A percentile compares a stretch with the other conserved stretches of the same genome.
Conservation (phyloP, 2,797 vertebrate genomes). For the Sebastes matsubarae region DNA sequence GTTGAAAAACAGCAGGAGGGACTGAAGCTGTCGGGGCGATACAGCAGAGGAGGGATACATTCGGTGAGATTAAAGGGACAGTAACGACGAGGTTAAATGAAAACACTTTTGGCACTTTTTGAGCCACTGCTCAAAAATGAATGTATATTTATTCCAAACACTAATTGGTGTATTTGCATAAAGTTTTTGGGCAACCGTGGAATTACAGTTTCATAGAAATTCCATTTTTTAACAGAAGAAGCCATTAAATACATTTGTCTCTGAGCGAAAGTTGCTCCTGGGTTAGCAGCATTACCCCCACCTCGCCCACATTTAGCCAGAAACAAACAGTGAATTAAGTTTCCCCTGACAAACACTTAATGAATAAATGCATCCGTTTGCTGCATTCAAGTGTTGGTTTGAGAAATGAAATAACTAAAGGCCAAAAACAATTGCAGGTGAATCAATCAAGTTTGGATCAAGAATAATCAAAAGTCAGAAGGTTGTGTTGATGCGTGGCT, state of each 20-base stretch:
- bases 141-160: constrained; percentile 19
- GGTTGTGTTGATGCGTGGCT: neutral
- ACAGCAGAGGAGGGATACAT: neutral
- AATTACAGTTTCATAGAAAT: constrained; percentile 19
- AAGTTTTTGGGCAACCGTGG: constrained; percentile 1
- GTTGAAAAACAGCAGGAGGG: neutral
- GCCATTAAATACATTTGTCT: constrained; percentile 11
- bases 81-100: constrained; percentile 33
- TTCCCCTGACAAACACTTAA: neutral
- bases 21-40: neutral
- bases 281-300: neutral
- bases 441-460: neutral
- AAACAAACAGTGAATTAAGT: neutral
- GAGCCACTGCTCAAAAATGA: neutral
- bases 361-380: neutral
- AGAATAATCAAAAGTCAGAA: neutral
- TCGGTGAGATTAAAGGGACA: constrained; percentile 16
- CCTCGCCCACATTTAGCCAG: neutral
- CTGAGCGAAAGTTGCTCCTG: neutral
- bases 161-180: constrained; percentile 47
- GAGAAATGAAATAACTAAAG: neutral
- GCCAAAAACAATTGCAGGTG: no score
- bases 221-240: neutral
- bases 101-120: constrained; percentile 1
- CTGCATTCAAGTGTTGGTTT: neutral